Base-by-base conservation (phyloP, 2,888 invertebrate species). In the Phymatocera aterrima region DNA sequence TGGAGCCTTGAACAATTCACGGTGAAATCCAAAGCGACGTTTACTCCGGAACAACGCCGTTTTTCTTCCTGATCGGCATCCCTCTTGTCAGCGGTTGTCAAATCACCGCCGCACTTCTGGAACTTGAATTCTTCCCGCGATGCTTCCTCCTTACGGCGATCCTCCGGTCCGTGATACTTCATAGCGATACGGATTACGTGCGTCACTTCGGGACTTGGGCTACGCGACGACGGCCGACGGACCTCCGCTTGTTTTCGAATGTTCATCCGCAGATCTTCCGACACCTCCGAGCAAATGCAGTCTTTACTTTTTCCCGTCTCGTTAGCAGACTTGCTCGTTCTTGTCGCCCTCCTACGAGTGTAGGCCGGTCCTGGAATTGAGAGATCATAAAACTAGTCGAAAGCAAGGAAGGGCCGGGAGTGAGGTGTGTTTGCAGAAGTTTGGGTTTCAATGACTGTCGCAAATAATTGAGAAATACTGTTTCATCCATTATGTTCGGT, bases 101-200 rank as follows among this genome's bases (percentile, higher is more conserved):
- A 81, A n/a, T 77, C 78, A 21, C 74, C 79, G 57, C 80, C 79
- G 34, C 8, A 10, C 37, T 64, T 37, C 34, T 31, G 61, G 18
- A 37, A n/a, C 12, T 64, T 21, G 1, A 12, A 64, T 34, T 77
- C 79, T 57, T 78, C 77, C 51, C 80, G 79, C 18, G 61, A 40
- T 40, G 57, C 70, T 77, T 75, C 81, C 18, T 80, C 79, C 61
- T 60, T 79, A 46, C 37, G 61, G 40, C 77, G 65, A n/a, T 78
- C 80, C 31, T 78, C 74, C 70, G 83, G 84, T 6, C 85, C 86
- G 72, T 84, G 86, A 81, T 86, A 89, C 83, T 86, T 88, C 89
- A 88, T 88, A 79, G 88, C 88, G 79, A 89, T 89, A 77, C 87
- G 84, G 81, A 89, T 88, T 28, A 86, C 86, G 78, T 88, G 89